A percentile compares a stretch with the other conserved stretches of the same genome.
These are phyloP conservation scores for Montipora foliosa DNA, from an alignment of 64 coral and sea anemone genomes.

Conservation along the genomic window DNA sequence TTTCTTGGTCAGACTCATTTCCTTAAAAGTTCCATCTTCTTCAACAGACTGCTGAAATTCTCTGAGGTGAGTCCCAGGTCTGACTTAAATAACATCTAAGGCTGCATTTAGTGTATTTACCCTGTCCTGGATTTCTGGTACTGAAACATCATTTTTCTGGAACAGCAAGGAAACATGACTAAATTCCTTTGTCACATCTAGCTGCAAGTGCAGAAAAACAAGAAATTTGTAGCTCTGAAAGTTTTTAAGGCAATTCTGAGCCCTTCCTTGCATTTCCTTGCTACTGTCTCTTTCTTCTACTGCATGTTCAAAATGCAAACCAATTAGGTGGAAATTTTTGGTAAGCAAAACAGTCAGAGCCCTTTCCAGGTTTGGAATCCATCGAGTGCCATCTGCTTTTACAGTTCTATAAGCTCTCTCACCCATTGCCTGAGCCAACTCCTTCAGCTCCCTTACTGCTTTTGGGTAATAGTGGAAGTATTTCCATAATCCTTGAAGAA, in stretches of 20 bases:
- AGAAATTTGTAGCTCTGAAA: slow-evolving; percentile 61
- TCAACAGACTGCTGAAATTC: slow-evolving; percentile 62
- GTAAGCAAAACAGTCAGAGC: slow-evolving; percentile 28
- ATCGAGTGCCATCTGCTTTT: slow-evolving; percentile 50
- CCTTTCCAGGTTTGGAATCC: slow-evolving; percentile 24
- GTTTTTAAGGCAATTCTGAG: slow-evolving; percentile 47
- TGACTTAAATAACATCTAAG: slow-evolving; percentile 42
- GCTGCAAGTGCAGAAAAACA: not conserved
- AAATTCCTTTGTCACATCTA: slow-evolving; percentile 61
- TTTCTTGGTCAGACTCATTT: slow-evolving; percentile 51
- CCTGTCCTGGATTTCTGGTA: slow-evolving; percentile 62
- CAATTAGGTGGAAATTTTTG: slow-evolving; percentile 39
- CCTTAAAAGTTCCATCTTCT: slow-evolving; percentile 55
- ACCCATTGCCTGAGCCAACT: slow-evolving; percentile 32
- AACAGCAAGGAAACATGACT: slow-evolving; percentile 58
- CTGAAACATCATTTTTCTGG: slow-evolving; percentile 64
- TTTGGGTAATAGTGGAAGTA: slow-evolving; percentile 56
- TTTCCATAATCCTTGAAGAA: slow-evolving; percentile 61
- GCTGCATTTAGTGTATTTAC: slow-evolving; percentile 57
- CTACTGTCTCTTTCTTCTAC: slow-evolving; percentile 41
- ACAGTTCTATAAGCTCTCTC: slow-evolving; percentile 41
- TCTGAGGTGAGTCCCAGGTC: slow-evolving; percentile 46
- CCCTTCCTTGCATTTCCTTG: slow-evolving; percentile 51
- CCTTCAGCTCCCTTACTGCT: slow-evolving; percentile 44
- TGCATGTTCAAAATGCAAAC: slow-evolving; percentile 57